phyloP scores from a whole-genome alignment of 1,140 invertebrate species.

The Caenorhabditis latens region DNA sequence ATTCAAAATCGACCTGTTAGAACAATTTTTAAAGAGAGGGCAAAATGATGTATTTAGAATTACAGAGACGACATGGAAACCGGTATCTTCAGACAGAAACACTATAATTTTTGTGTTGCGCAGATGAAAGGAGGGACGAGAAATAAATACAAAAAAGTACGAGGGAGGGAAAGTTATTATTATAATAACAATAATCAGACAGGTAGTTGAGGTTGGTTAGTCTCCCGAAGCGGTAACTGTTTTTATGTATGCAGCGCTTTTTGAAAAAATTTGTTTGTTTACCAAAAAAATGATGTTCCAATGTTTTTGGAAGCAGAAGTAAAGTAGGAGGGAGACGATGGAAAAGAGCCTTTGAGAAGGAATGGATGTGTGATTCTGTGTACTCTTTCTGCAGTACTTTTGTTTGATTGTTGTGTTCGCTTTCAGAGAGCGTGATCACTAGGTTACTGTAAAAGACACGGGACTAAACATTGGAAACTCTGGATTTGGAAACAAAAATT shows the following conservation, averaged over 20 bases:
- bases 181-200: conserved; percentile 46
- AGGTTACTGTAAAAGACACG: neutral
- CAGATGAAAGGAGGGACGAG: neutral
- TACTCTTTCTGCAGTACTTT: neutral
- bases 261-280: neutral
- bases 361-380: neutral
- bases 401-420: neutral
- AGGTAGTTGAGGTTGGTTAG: neutral
- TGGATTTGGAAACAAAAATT: too few species aligned
- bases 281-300: neutral
- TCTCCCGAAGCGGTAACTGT: neutral
- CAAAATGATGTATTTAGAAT: neutral
- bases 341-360: neutral
- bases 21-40: neutral
- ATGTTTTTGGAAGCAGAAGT: neutral
- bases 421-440: neutral
- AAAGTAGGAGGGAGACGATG: neutral
- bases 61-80: neutral
- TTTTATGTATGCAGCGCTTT: neutral
- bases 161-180: neutral
- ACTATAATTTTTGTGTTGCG: conserved; percentile 11
- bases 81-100: neutral
- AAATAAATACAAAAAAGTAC: neutral
- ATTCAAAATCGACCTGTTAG: neutral
- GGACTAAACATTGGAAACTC: neutral